Evolutionary conservation across 92 coral and sea anemone genomes (phyloP), one percentile per base, ranked within the genome.

Genomic region (Epizoanthus scotinus): DNA sequence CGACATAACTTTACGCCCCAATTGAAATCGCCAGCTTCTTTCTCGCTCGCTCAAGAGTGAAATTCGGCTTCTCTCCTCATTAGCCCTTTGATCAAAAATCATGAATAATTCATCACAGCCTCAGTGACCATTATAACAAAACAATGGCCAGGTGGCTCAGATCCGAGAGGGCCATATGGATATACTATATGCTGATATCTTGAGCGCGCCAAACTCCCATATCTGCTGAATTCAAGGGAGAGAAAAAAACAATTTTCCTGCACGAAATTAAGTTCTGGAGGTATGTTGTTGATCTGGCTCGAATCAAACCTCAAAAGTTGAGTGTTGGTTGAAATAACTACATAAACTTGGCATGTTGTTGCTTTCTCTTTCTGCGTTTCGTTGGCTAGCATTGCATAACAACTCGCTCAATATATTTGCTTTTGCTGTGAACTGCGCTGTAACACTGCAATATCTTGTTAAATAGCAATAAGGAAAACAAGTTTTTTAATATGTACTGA

Each of bases 21-120:
- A 38, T n/a, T n/a, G n/a, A n/a, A n/a, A n/a, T 75, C 78, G 78
- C 78, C 31, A 22, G 18, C 78, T 50, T 75, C 68, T 40, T 75
- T 75, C 68, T 75, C 68, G 24, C 40, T 75, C 81, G 57, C 57
- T 75, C 54, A 75, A 75, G 81, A 75, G 81, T 60, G 59, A 73
- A 75, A 57, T 36, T 75, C 81, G 81, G 81, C 68, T 75, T 75
- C 81, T 75, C 57, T 75, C 55, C 81, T 40, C 81, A 75, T 75
- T 75, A 38, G 68, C 81, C 81, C 81, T 75, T 75, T 75, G 81
- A 75, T 75, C 81, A 75, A 60, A 40, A 59, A 58, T 67, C 25
- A 75, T 75, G 81, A 75, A 75, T 75, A 75, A 75, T 75, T 75
- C 81, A 75, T 75, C 38, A 36, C 25, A 29, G 55, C 42, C 67